phyloP scores from a whole-genome alignment of 1,140 invertebrate species.

The Trachymyrmex cornetzi region DNA sequence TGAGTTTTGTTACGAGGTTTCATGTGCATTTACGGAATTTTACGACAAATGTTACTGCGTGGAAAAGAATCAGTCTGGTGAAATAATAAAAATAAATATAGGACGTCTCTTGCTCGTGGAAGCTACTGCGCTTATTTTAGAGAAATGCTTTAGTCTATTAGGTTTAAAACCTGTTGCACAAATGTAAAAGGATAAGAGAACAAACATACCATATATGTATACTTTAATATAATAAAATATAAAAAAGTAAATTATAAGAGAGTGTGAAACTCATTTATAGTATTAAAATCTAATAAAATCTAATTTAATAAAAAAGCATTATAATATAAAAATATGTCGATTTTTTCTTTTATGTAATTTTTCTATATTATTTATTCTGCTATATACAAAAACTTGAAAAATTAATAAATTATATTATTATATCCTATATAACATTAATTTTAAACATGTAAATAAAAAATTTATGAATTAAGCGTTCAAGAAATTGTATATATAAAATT shows the following conservation, averaged over 20 bases:
- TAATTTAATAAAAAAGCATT: slow-evolving; percentile 15
- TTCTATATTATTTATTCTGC: background rate
- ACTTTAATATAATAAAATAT: background rate
- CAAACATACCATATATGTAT: background rate
- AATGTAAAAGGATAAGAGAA: slow-evolving; percentile 91
- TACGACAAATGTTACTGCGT: slow-evolving; percentile 99
- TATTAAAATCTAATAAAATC: background rate
- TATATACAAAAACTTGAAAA: background rate
- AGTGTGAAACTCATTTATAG: background rate
- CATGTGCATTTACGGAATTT: slow-evolving; percentile 97
- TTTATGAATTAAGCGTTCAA: background rate
- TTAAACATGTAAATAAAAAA: background rate
- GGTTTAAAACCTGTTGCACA: slow-evolving; percentile 96
- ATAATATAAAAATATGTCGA: background rate
- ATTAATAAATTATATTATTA: background rate
- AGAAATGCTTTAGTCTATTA: slow-evolving; percentile 95
- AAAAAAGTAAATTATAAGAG: background rate
- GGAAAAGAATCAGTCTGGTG: slow-evolving; percentile 93
- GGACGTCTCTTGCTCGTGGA: slow-evolving; percentile 96
- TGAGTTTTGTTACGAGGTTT: slow-evolving; percentile 98
- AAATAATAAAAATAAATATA: slow-evolving; percentile 94
- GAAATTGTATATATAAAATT: background rate
- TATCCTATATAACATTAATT: background rate
- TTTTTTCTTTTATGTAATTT: background rate
- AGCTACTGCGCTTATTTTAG: slow-evolving; percentile 95